phyloP scores from a whole-genome alignment of 64 coral and sea anemone species.

The Stichodactyla mertensii region DNA sequence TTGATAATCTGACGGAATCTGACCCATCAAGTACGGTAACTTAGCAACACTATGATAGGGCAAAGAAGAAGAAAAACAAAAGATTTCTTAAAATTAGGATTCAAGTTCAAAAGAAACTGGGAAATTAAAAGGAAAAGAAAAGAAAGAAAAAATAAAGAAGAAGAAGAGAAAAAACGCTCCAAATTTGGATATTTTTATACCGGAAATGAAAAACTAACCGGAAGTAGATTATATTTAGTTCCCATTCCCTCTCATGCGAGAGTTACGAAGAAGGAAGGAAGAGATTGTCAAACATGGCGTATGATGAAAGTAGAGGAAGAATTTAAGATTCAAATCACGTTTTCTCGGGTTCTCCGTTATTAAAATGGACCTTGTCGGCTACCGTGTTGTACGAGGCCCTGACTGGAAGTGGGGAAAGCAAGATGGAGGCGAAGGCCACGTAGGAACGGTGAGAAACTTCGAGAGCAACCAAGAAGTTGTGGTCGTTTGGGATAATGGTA shows the following conservation, averaged over 20 bases:
- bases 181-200: neutral
- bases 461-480: slow-evolving; percentile 99
- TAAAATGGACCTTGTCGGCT: slow-evolving; percentile 96
- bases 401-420: slow-evolving; percentile 99
- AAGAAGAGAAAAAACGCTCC: too few relatives aligned
- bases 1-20: neutral
- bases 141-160: too few relatives aligned
- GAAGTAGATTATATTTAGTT: slow-evolving; percentile 10
- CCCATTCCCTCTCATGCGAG: neutral
- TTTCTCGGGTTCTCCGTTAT: neutral
- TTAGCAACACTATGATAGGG: neutral
- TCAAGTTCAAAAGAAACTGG: too few relatives aligned
- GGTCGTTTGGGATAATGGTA: slow-evolving; percentile 99
- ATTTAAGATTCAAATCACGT: neutral
- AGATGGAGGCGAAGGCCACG: slow-evolving; percentile 97
- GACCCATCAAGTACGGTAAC: neutral
- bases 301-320: slow-evolving; percentile 30
- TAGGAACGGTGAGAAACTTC: slow-evolving; percentile 95
- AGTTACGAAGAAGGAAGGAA: neutral
- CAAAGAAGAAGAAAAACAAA: neutral
- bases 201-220: neutral
- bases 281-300: slow-evolving; percentile 22
- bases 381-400: slow-evolving; percentile 90
- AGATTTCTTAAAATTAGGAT: too few relatives aligned
- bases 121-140: too few relatives aligned